These are phyloP conservation scores for Pristionchus japonicus DNA, from an alignment of 2,888 invertebrate genomes.

Conservation along the genomic window DNA sequence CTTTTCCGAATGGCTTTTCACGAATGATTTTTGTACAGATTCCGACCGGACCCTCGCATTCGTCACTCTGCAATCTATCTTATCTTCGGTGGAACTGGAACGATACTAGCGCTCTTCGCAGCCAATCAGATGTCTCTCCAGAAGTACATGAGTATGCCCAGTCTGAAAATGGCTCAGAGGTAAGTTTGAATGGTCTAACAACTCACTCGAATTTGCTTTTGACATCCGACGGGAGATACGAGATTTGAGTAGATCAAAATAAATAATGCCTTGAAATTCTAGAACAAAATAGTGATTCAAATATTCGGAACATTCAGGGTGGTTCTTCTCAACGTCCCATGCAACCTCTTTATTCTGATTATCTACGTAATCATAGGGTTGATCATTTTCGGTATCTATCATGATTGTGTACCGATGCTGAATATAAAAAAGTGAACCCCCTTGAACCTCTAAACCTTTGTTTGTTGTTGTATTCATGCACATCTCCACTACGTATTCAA, in stretches of 20 bases:
- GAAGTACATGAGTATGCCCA: constrained; percentile 66
- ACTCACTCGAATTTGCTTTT: neutral
- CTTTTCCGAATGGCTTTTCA: too few relatives aligned
- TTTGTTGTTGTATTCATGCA: too few relatives aligned
- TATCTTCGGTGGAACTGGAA: constrained; percentile 70
- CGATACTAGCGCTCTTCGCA: constrained; percentile 67
- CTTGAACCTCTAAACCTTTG: too few relatives aligned
- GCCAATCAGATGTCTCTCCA: constrained; percentile 73
- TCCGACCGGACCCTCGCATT: constrained; percentile 70
- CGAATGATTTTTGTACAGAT: too few relatives aligned
- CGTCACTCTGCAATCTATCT: constrained; percentile 69
- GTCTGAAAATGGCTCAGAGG: constrained; percentile 58
- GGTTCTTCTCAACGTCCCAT: constrained; percentile 68
- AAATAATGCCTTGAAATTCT: too few relatives aligned
- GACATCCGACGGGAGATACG: neutral
- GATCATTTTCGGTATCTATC: constrained; percentile 65
- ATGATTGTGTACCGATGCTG: constrained; percentile 66
- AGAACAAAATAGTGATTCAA: too few relatives aligned
- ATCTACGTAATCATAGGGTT: constrained; percentile 65
- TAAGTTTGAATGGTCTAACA: too few relatives aligned
- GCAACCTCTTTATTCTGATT: constrained; percentile 63
- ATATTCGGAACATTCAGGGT: too few relatives aligned
- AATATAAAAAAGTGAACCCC: constrained; percentile 53
- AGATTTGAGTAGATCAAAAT: too few relatives aligned
- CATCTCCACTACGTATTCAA: too few relatives aligned